Evolutionary conservation across 2,888 invertebrate species (phyloP).

Genomic region (Caenorhabditis afra): DNA sequence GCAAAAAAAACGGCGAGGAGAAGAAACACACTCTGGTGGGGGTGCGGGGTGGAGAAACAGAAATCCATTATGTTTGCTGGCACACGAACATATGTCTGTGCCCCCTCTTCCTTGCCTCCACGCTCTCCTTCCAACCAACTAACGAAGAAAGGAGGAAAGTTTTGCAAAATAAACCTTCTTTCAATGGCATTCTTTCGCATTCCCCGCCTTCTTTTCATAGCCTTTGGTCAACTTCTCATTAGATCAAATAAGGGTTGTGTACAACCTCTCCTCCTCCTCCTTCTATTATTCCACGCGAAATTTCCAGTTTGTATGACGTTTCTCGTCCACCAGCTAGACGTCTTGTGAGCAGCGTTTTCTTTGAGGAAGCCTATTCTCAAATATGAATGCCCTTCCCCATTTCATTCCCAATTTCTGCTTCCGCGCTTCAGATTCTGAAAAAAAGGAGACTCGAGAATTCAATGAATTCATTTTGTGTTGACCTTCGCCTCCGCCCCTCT

Average conservation of each 20-base stretch:
- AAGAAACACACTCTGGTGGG: too few species aligned
- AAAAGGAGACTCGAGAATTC: neutral
- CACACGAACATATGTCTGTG: constrained; percentile 49
- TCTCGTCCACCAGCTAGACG: neutral
- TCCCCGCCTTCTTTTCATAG: constrained; percentile 29
- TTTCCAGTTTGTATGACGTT: constrained; percentile 44
- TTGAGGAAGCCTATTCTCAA: neutral
- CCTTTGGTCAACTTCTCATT: constrained; percentile 58
- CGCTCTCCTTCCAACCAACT: neutral
- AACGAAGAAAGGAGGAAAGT: too few species aligned
- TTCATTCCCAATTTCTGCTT: too few species aligned
- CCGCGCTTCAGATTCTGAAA: neutral
- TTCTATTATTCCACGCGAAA: constrained; percentile 18
- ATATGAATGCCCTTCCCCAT: constrained; percentile 15
- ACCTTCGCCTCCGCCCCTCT: too few species aligned
- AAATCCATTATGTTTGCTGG: constrained; percentile 52
- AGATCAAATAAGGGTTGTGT: constrained; percentile 46
- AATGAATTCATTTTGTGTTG: neutral
- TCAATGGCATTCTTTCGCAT: neutral
- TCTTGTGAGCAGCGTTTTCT: too few species aligned
- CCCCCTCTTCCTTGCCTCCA: neutral
- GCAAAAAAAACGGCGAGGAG: too few species aligned
- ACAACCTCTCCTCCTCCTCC: constrained; percentile 16
- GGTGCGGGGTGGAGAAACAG: constrained; percentile 8
- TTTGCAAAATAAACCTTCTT: constrained; percentile 46